Evolutionary conservation across 2,797 vertebrate genomes (phyloP).

Genomic region (Trichosurus vulpecula): DNA sequence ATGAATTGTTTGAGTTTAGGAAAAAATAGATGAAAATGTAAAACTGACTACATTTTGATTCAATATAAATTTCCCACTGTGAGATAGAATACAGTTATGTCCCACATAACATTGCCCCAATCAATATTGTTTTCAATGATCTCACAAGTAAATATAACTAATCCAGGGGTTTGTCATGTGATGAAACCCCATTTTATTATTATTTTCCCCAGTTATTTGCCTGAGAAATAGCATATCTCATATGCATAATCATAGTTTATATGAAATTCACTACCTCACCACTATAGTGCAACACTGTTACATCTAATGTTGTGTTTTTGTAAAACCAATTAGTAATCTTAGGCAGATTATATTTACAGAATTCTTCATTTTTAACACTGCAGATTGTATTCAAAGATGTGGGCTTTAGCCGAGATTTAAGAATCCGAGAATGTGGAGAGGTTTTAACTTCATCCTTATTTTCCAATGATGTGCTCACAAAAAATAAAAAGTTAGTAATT

Average conservation of each 20-base stretch:
- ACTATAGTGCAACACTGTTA: neutral
- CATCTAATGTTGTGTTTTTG: neutral
- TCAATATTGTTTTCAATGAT: neutral
- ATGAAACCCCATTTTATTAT: neutral
- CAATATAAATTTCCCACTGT: conserved; percentile 4
- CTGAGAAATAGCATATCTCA: neutral
- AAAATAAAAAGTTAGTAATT: conserved; percentile 29
- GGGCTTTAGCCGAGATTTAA: neutral
- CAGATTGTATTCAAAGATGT: neutral
- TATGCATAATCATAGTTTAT: neutral
- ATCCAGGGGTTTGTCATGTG: neutral
- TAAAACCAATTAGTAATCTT: neutral
- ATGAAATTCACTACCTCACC: neutral
- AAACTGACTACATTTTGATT: neutral
- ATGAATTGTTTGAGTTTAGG: conserved; percentile 38
- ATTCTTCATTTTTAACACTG: neutral
- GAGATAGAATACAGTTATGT: neutral
- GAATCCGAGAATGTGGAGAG: neutral
- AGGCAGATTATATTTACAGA: neutral
- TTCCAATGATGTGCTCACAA: neutral
- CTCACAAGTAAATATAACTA: neutral
- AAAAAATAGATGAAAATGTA: conserved; percentile 13
- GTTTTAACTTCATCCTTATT: neutral
- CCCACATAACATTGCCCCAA: neutral
- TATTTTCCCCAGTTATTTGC: neutral